Percentiles rank a stretch among this genome's conserved stretches.
Evolutionary conservation across 2,113 vertebrate species (phyloP).

Genomic region (Dolichallabes microphthalmus): DNA sequence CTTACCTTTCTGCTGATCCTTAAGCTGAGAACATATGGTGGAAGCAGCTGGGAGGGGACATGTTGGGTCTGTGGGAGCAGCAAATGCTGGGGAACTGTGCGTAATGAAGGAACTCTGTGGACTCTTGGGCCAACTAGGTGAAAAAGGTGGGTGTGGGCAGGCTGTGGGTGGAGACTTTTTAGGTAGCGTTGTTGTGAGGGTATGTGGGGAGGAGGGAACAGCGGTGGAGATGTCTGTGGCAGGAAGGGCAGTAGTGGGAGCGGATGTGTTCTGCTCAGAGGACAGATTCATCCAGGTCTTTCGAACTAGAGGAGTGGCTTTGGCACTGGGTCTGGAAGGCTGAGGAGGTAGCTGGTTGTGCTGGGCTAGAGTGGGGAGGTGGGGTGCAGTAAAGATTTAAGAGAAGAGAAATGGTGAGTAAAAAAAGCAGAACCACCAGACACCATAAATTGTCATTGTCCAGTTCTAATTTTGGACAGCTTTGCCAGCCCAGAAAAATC

Average conservation of each 20-base stretch:
- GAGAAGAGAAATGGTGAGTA: conserved; percentile 23
- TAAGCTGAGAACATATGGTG: conserved; percentile 34
- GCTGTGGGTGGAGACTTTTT: not conserved
- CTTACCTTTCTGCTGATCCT: conserved; percentile 59
- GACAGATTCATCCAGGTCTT: conserved; percentile 43
- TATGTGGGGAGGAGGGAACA: not conserved
- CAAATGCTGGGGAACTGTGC: conserved; percentile 21
- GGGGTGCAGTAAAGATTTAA: conserved; percentile 10
- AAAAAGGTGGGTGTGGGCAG: not conserved
- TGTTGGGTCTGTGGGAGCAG: conserved; percentile 21
- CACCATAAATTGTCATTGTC: not conserved
- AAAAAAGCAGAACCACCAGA: not conserved
- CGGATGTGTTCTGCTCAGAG: conserved; percentile 31
- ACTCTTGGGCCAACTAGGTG: not conserved
- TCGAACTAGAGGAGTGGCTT: conserved; percentile 53
- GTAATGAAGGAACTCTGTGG: not conserved
- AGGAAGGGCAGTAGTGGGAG: not conserved
- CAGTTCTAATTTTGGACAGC: not conserved
- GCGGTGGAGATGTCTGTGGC: not conserved
- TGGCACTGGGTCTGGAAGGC: conserved; percentile 56
- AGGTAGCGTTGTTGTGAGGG: not conserved
- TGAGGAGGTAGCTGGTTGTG: conserved; percentile 55
- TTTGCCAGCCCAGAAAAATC: not conserved
- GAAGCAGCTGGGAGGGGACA: conserved; percentile 4
- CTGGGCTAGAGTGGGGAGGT: conserved; percentile 41